Conservation (phyloP, 1,140 invertebrate species). For the Drosophila nigromelanica region DNA sequence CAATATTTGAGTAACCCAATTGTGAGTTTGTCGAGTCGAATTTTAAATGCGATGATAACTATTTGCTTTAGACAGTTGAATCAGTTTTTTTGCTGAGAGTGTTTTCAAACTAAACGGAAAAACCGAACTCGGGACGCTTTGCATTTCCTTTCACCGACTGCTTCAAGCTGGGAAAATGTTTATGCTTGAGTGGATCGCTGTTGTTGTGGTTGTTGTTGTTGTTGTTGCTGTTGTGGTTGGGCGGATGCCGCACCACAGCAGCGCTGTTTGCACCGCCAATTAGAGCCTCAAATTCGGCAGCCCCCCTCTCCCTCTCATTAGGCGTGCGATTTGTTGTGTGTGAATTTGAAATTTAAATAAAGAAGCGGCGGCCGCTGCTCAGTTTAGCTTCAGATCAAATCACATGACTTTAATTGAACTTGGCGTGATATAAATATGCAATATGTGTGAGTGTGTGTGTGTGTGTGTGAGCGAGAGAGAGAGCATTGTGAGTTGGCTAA, state of each 20-base stretch:
- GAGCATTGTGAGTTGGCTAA: slow-evolving; percentile 26
- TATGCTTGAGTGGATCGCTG: slow-evolving; percentile 46
- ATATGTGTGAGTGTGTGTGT: slow-evolving; percentile 11
- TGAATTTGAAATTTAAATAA: slow-evolving; percentile 76
- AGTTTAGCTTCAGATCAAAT: slow-evolving; percentile 52
- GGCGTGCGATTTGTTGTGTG: slow-evolving; percentile 51
- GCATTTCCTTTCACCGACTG: slow-evolving; percentile 2
- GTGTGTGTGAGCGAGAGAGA: slow-evolving; percentile 14
- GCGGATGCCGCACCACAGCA: background rate
- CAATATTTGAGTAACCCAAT: slow-evolving; percentile 68
- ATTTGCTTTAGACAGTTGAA: background rate
- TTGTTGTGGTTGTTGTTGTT: too few species aligned
- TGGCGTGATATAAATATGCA: slow-evolving; percentile 69
- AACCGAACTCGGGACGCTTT: background rate
- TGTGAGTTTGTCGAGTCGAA: background rate
- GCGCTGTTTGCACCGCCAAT: slow-evolving; percentile 55
- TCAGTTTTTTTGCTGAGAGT: too few species aligned
- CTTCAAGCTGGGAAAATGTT: slow-evolving; percentile 33
- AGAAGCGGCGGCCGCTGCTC: slow-evolving; percentile 3
- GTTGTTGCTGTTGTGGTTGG: too few species aligned
- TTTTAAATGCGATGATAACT: background rate
- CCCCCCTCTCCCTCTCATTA: background rate
- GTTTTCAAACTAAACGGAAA: slow-evolving; percentile 12
- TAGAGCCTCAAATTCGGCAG: slow-evolving; percentile 64
- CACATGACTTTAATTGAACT: slow-evolving; percentile 81